These are phyloP conservation scores for Meiosimyza decipiens DNA, from an alignment of 2,888 invertebrate genomes.

Conservation along the genomic window DNA sequence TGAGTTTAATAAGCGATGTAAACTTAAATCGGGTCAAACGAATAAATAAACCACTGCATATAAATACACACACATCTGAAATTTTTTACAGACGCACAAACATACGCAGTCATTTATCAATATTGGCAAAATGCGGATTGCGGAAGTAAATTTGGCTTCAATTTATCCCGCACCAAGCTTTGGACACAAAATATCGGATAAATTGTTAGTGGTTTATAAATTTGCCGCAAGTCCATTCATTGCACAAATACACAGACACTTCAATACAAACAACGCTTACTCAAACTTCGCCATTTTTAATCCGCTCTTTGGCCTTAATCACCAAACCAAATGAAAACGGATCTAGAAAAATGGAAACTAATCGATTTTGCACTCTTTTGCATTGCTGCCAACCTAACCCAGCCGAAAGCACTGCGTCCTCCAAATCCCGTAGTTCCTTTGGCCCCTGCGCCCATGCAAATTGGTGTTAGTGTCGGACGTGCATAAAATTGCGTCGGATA, in stretches of 20 bases:
- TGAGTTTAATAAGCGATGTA: too few species aligned
- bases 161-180: background rate
- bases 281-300: conserved; percentile 37
- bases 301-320: conserved; percentile 35
- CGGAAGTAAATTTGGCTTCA: conserved; percentile 26
- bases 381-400: background rate
- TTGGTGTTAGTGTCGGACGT: conserved; percentile 50
- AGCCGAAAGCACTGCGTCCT: background rate
- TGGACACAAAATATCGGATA: conserved; percentile 18
- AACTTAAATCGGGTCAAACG: too few species aligned
- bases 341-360: conserved; percentile 58
- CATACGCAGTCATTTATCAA: conserved; percentile 14
- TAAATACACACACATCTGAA: too few species aligned
- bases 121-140: conserved; percentile 22
- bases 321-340: conserved; percentile 51
- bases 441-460: conserved; percentile 23
- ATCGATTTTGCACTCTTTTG: conserved; percentile 49
- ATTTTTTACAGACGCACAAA: background rate
- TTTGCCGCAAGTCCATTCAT: background rate
- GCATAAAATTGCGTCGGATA: conserved; percentile 57
- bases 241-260: background rate
- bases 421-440: conserved; percentile 2
- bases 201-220: conserved; percentile 23
- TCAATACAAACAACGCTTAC: background rate
- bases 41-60: too few species aligned